Evolutionary conservation across 2,797 vertebrate species (phyloP).

Genomic region (Pterois miles): DNA sequence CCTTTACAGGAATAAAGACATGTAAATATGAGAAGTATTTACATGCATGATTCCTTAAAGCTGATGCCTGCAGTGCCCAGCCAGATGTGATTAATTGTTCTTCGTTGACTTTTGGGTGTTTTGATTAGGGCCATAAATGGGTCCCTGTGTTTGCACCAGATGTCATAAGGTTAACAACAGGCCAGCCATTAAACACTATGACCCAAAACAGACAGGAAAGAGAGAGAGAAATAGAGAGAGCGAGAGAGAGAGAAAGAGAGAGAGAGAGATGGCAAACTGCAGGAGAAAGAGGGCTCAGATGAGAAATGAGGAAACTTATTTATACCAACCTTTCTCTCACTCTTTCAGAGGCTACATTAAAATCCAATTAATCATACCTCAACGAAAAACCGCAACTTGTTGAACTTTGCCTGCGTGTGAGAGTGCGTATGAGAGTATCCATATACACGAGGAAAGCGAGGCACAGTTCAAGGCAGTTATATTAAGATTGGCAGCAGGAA

Average conservation of each 20-base stretch:
- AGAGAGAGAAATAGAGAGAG: background rate
- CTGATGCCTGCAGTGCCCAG: background rate
- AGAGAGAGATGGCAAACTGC: background rate
- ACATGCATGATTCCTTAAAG: background rate
- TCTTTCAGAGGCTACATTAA: constrained; percentile 67
- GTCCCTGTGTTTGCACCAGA: constrained; percentile 71
- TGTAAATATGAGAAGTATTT: background rate
- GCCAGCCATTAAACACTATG: constrained; percentile 65
- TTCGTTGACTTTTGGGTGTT: constrained; percentile 59
- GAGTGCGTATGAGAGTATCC: constrained; percentile 15
- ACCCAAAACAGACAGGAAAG: constrained; percentile 36
- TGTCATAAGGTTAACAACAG: constrained; percentile 75
- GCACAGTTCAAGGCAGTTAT: constrained; percentile 17
- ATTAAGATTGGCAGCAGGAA: constrained; percentile 77
- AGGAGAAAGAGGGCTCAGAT: background rate
- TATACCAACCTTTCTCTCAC: constrained; percentile 44
- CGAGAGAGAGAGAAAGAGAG: background rate
- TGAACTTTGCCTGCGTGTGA: constrained; percentile 24
- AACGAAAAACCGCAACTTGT: constrained; percentile 19
- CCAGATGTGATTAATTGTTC: constrained; percentile 53
- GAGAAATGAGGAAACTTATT: constrained; percentile 55
- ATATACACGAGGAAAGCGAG: constrained; percentile 23
- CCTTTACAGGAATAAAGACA: background rate
- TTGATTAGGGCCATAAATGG: constrained; percentile 67
- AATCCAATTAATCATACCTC: constrained; percentile 60